Evolutionary conservation across 53 echinoderm and acorn worm genomes (phyloP).

Genomic region (Echinometra lucunter): DNA sequence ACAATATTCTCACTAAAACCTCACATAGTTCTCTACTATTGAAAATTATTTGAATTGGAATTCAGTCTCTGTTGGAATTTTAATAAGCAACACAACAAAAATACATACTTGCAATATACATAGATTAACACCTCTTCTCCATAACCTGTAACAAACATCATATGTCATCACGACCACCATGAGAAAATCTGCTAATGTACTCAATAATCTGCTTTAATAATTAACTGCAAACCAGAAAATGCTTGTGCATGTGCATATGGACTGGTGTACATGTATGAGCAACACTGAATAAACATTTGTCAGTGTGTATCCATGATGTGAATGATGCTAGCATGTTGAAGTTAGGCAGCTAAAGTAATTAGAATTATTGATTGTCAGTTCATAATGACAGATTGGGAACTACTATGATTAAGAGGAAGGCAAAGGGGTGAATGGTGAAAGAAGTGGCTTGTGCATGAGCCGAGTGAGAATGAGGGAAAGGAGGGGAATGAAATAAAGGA

Average conservation of each 20-base stretch:
- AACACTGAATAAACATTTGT: neutral
- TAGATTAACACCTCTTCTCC: no score
- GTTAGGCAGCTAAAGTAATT: constrained; percentile 21
- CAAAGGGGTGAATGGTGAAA: neutral
- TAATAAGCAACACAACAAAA: no score
- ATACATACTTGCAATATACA: no score
- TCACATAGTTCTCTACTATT: no score
- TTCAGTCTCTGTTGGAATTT: no score
- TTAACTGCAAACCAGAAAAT: neutral
- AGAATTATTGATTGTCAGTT: neutral
- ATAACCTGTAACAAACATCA: no score
- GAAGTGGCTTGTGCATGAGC: neutral
- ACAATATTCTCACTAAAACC: no score
- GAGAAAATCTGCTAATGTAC: neutral
- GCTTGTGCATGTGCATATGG: neutral
- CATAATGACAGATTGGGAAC: neutral
- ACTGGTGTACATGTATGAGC: neutral
- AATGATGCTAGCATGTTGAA: neutral
- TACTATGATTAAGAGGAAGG: neutral
- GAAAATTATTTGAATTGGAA: no score
- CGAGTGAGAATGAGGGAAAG: neutral
- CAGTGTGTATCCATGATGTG: constrained; percentile 5
- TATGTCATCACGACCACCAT: neutral
- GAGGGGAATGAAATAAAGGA: neutral
- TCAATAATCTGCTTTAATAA: neutral